Percentiles rank a stretch among this genome's conserved stretches.
Evolutionary conservation across 2,888 invertebrate species (phyloP).

Genomic region (Helobdella robusta): DNA sequence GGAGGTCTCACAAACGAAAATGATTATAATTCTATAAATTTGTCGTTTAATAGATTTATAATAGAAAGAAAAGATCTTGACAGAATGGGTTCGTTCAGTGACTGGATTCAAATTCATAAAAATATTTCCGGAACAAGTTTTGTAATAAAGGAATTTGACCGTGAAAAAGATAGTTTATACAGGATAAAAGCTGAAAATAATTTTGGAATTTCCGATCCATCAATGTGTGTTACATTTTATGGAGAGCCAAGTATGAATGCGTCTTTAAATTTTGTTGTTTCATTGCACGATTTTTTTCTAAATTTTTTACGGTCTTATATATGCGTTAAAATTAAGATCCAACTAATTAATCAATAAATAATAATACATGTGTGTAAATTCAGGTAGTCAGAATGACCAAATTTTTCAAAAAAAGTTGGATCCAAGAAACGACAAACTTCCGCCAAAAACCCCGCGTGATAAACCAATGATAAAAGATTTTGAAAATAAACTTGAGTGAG

Average conservation of each 20-base stretch:
- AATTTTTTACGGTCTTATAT: too few relatives aligned
- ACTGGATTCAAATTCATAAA: constrained; percentile 71
- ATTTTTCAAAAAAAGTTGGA: too few relatives aligned
- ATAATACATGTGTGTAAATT: too few relatives aligned
- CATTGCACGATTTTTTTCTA: too few relatives aligned
- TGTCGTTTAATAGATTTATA: constrained; percentile 39
- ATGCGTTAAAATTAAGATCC: too few relatives aligned
- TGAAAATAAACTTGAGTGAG: constrained; percentile 56
- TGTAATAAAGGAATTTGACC: constrained; percentile 57
- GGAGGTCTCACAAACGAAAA: too few relatives aligned
- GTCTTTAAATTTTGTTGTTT: background rate
- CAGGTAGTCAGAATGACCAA: too few relatives aligned
- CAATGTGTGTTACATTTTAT: constrained; percentile 64
- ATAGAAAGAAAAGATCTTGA: constrained; percentile 57
- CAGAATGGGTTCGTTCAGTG: constrained; percentile 61
- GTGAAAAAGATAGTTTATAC: constrained; percentile 88
- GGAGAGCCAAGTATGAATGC: constrained; percentile 27
- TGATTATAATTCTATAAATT: background rate
- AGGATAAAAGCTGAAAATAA: constrained; percentile 90
- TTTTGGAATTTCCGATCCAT: constrained; percentile 90
- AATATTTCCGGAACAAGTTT: constrained; percentile 40
- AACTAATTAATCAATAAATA: too few relatives aligned
- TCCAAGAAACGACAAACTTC: constrained; percentile 29
- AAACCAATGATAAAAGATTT: constrained; percentile 33
- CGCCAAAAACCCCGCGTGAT: constrained; percentile 32